Base-by-base conservation (phyloP, 2,113 vertebrate species). In the Empidonax alnorum region DNA sequence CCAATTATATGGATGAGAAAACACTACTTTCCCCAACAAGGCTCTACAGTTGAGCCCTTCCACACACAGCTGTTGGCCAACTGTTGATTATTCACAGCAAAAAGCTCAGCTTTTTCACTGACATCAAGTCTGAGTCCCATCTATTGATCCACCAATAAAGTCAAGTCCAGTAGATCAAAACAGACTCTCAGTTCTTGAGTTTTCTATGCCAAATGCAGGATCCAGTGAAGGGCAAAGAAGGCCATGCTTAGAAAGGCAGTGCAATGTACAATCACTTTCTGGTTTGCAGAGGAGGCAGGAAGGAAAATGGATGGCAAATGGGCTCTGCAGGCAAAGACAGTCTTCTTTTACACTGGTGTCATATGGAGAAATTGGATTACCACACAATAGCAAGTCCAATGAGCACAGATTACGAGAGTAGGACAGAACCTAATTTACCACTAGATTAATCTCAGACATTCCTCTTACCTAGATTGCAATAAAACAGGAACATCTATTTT, bases 91-190 rank as follows among this genome's bases (percentile, higher is more conserved):
- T 35, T 68, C 76, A 75, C 41, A 72, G 65, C 49, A 92, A 41
- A 95, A 93, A 87, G 47, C 73, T 71, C 69, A 95, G 42, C 39
- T 78, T 77, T 79, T 80, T 81, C 72, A 27, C 65, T 79, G 67
- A 72, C 69, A 94, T 42, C 13, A 31, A 63, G 10, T 33, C 47
- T 82, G 39, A 91, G 47, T 23, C 35, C 31, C 58, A 58, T n/a
- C 37, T 77, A 77, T 89, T 79, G 41, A 90, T 71, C 55, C 42
- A 72, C 10, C 52, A 79, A 37, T 78, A 37, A 90, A 89, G 23
- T 50, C 68, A 71, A 59, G 42, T 6, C 18, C 25, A 59, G 65
- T 5, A 93, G 30, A 59, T 30, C 20, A 91, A 71, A 86, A 33
- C 9, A 63, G 59, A 71, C 49, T 77, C 28, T 68, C 28, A 44